These are phyloP conservation scores for Ectemnius lituratus DNA, from an alignment of 2,888 invertebrate species.

Conservation along the genomic window DNA sequence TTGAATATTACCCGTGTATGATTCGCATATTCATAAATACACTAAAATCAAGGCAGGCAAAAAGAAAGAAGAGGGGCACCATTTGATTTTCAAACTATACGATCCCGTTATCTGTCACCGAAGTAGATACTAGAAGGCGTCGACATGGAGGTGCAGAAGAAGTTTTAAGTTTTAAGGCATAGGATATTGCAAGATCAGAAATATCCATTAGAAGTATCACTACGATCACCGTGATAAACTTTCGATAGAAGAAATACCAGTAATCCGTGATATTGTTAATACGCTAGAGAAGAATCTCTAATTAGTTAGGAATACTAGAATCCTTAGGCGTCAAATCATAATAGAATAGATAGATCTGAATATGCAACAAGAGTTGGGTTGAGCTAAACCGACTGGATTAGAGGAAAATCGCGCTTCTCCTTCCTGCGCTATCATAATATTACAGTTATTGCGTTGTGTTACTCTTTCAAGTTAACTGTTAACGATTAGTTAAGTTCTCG, in stretches of 20 bases:
- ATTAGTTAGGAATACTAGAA: constrained; percentile 34
- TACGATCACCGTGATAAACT: constrained; percentile 27
- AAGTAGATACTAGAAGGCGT: constrained; percentile 40
- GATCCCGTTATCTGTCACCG: constrained; percentile 27
- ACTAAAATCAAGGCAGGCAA: background rate
- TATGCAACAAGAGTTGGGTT: constrained; percentile 25
- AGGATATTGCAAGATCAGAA: constrained; percentile 25
- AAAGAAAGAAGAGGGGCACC: background rate
- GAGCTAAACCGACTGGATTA: constrained; percentile 15
- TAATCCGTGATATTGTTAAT: constrained; percentile 32
- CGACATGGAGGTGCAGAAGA: constrained; percentile 37
- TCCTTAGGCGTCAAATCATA: constrained; percentile 46
- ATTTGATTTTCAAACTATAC: constrained; percentile 31
- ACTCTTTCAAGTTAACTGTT: background rate
- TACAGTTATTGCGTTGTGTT: constrained; percentile 14
- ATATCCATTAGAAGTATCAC: constrained; percentile 31
- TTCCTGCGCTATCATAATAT: constrained; percentile 11
- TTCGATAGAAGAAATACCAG: constrained; percentile 32
- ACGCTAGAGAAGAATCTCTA: constrained; percentile 36
- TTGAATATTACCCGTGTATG: background rate
- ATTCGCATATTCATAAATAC: background rate
- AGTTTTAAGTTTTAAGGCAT: constrained; percentile 36
- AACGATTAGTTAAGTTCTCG: constrained; percentile 9
- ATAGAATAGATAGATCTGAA: constrained; percentile 37
- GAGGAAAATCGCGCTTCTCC: background rate